phyloP scores from a whole-genome alignment of 2,888 invertebrate genomes.

The Liposcelis brunnea region DNA sequence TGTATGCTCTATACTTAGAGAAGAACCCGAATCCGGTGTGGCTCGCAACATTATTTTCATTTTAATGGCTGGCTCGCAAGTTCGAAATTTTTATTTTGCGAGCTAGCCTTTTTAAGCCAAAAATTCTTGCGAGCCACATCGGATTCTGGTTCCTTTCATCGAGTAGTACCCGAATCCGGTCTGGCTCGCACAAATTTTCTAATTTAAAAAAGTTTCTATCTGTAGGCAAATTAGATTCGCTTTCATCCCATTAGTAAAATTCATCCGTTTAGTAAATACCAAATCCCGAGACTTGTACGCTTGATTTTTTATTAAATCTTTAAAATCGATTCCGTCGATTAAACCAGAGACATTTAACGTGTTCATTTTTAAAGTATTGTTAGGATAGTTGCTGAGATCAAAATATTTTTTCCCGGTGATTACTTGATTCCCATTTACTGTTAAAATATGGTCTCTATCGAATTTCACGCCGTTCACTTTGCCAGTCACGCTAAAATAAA shows the following conservation, averaged over 20 bases:
- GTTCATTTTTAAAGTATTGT: slow-evolving; percentile 19
- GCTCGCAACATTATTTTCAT: no score
- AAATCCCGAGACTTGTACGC: slow-evolving; percentile 20
- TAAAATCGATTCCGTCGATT: slow-evolving; percentile 22
- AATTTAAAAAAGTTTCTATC: no score
- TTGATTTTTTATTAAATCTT: slow-evolving; percentile 22
- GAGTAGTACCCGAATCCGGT: no score
- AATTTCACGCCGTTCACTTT: slow-evolving; percentile 23
- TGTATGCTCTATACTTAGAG: no score
- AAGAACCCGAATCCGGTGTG: no score
- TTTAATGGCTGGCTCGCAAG: no score
- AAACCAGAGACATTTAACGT: slow-evolving; percentile 21
- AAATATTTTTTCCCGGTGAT: slow-evolving; percentile 26
- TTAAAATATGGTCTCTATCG: slow-evolving; percentile 23
- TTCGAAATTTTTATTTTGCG: no score
- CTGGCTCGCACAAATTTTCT: no score
- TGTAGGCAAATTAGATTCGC: no score
- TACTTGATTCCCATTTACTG: slow-evolving; percentile 25
- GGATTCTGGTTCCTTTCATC: no score
- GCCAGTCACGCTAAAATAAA: slow-evolving; percentile 23
- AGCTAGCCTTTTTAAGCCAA: no score
- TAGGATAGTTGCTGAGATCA: slow-evolving; percentile 15
- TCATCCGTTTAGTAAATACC: slow-evolving; percentile 20
- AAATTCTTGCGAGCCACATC: no score
- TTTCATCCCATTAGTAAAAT: slow-evolving; percentile 21